Conservation (phyloP, 2,797 vertebrate species). For the Spheniscus humboldti region DNA sequence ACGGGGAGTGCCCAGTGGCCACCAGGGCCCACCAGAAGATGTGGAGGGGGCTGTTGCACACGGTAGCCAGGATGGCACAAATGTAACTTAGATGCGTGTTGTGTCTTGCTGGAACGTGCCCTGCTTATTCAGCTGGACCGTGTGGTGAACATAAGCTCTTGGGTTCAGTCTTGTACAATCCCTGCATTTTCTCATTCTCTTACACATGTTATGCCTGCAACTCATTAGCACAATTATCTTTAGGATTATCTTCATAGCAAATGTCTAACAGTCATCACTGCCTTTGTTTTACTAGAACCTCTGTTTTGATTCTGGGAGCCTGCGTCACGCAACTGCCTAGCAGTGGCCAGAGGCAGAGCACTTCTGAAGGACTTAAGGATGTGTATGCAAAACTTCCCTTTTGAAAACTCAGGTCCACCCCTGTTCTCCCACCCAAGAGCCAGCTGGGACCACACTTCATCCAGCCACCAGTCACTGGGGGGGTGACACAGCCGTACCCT, state of each 20-base stretch:
- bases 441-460: neutral
- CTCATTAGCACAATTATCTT: neutral
- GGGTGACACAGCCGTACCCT: neutral
- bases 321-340: neutral
- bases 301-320: neutral
- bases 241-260: neutral
- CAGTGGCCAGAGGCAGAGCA: neutral
- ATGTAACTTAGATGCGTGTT: rapidly evolving
- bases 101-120: neutral
- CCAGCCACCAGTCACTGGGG: neutral
- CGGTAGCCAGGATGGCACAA: no score
- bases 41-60: neutral
- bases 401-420: neutral
- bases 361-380: neutral
- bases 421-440: neutral
- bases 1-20: rapidly evolving
- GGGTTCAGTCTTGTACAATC: neutral
- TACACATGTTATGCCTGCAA: rapidly evolving
- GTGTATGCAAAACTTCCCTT: rapidly evolving
- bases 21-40: neutral
- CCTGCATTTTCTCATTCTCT: neutral
- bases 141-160: neutral
- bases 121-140: neutral
- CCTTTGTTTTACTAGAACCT: neutral
- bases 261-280: neutral